phyloP scores from a whole-genome alignment of 2,113 vertebrate genomes.

The Callipepla californica region DNA sequence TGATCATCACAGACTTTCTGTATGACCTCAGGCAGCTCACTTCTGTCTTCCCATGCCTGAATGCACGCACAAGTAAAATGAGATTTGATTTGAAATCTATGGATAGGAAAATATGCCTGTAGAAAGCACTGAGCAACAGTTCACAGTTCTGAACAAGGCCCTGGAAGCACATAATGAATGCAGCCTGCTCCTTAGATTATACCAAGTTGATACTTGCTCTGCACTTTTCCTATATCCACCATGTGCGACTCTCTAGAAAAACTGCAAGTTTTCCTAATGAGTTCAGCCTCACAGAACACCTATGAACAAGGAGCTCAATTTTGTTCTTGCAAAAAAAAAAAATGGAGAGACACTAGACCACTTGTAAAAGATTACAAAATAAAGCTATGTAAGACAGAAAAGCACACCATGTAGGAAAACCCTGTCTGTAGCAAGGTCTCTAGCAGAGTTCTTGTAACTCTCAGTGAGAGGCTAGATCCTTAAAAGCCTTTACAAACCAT shows the following conservation, averaged over 20 bases:
- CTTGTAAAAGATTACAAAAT: neutral
- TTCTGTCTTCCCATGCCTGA: neutral
- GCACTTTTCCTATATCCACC: neutral
- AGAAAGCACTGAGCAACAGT: neutral
- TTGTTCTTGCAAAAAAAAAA: neutral
- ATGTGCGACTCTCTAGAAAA: neutral
- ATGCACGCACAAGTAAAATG: neutral
- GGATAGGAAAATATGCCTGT: neutral
- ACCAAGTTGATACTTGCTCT: neutral
- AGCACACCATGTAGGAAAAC: neutral
- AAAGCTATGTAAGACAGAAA: neutral
- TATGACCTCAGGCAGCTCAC: neutral
- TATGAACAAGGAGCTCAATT: neutral
- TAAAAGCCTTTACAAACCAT: neutral
- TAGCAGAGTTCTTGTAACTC: neutral
- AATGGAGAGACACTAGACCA: neutral
- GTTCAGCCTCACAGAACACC: neutral
- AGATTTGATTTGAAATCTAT: neutral
- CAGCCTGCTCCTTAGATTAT: neutral
- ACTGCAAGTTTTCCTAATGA: neutral
- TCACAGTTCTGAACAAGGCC: neutral
- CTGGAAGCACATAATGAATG: neutral
- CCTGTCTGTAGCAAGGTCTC: neutral
- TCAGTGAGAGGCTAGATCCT: neutral
- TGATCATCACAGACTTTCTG: neutral